Conservation (phyloP, 2,797 vertebrate genomes). For the Gambusia yucatana region DNA sequence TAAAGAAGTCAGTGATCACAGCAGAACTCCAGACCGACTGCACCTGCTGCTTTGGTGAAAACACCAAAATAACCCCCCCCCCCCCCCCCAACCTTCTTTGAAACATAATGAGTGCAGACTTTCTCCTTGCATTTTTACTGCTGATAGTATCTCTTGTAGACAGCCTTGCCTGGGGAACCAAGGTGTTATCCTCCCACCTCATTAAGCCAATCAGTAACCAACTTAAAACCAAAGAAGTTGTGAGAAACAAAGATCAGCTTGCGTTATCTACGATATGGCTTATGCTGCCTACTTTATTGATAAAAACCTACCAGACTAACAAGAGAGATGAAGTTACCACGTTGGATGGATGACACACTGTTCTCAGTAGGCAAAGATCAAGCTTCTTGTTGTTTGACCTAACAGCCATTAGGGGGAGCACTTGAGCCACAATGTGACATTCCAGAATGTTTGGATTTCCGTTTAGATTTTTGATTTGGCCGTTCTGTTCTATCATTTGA, state of each 20-base stretch:
- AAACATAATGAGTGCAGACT: conserved; percentile 12
- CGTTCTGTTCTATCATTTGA: not conserved
- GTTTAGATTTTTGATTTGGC: not conserved
- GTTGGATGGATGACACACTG: not conserved
- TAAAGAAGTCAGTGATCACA: conserved; percentile 10
- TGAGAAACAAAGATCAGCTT: not conserved
- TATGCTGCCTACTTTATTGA: not conserved
- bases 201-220: conserved; percentile 8
- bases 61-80: conserved; percentile 9
- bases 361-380: not conserved
- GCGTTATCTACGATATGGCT: not conserved
- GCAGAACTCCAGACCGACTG: not conserved
- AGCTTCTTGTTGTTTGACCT: accelerated
- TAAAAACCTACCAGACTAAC: not conserved
- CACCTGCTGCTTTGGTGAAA: conserved; percentile 12
- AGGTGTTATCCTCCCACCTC: not conserved
- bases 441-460: not conserved
- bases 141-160: conserved; percentile 31
- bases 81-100: not conserved
- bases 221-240: not conserved
- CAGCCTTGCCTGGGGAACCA: not conserved
- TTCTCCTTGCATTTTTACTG: conserved; percentile 18
- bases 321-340: not conserved
- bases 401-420: conserved; percentile 44
- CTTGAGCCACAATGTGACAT: conserved; percentile 1